Percentiles rank a stretch among this genome's conserved stretches.
These are phyloP conservation scores for Desmophyllum pertusum DNA, from an alignment of 92 coral and sea anemone species.

Conservation along the genomic window DNA sequence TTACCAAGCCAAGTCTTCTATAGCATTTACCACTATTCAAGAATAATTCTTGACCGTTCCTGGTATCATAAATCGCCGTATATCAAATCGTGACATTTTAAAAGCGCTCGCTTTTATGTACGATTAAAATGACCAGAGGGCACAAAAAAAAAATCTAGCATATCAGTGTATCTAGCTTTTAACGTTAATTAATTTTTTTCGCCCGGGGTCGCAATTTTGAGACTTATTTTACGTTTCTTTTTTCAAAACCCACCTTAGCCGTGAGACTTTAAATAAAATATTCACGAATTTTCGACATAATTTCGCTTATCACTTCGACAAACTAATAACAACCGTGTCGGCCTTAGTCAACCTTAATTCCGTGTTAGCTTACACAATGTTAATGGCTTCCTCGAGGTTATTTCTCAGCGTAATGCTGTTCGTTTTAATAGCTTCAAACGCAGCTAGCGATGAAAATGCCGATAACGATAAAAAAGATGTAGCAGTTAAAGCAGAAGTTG, in stretches of 20 bases:
- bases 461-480: not conserved
- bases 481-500: not conserved
- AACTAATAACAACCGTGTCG: not conserved
- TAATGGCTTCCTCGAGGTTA: slow-evolving; percentile 11
- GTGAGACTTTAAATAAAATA: not conserved
- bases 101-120: not conserved
- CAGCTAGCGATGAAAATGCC: not conserved
- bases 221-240: not conserved
- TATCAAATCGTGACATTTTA: not conserved
- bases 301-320: not conserved
- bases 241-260: not conserved
- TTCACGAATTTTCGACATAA: not conserved
- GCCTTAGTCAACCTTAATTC: not conserved
- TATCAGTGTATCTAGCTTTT: not conserved
- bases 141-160: not conserved
- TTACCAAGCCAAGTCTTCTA: not conserved
- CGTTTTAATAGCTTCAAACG: not conserved
- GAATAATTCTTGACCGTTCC: not conserved
- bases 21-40: not conserved
- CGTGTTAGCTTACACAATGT: not conserved
- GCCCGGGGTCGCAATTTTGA: not conserved
- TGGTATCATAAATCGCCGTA: not conserved
- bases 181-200: not conserved
- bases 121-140: not conserved
- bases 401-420: not conserved